Percentiles rank a stretch among this genome's conserved stretches.
phyloP scores from a whole-genome alignment of 2,797 vertebrate genomes.

The Australoheros facetus region DNA sequence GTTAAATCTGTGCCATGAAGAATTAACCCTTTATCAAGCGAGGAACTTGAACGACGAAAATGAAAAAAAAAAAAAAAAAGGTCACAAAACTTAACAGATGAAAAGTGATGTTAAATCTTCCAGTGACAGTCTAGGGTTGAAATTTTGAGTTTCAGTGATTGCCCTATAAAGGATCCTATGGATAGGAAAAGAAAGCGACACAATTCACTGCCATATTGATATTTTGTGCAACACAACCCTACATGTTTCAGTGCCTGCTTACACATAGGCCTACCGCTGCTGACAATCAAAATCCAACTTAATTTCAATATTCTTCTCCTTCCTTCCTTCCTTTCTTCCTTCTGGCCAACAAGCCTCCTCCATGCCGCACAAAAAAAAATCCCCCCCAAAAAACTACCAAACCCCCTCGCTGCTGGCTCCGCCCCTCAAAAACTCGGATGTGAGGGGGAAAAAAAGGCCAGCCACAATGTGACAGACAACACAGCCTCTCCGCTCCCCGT shows the following conservation, averaged over 20 bases:
- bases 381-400: neutral
- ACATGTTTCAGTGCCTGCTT: neutral
- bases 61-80: too few species aligned
- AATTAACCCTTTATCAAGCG: neutral
- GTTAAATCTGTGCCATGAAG: too few species aligned
- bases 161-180: neutral
- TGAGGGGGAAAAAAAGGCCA: conserved; percentile 56
- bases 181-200: too few species aligned
- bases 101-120: neutral
- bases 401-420: conserved; percentile 38
- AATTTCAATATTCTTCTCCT: neutral
- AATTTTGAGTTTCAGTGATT: neutral
- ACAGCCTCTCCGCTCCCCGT: conserved; percentile 37
- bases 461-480: conserved; percentile 72
- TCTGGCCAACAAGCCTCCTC: conserved; percentile 1
- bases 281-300: neutral
- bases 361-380: neutral
- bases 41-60: neutral
- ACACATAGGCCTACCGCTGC: too few species aligned
- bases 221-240: neutral
- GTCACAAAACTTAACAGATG: too few species aligned
- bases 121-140: neutral
- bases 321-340: neutral
- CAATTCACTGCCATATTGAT: neutral
- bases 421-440: conserved; percentile 38